Conservation (phyloP, 2,113 vertebrate genomes). For the Actenoides lindsayi region DNA sequence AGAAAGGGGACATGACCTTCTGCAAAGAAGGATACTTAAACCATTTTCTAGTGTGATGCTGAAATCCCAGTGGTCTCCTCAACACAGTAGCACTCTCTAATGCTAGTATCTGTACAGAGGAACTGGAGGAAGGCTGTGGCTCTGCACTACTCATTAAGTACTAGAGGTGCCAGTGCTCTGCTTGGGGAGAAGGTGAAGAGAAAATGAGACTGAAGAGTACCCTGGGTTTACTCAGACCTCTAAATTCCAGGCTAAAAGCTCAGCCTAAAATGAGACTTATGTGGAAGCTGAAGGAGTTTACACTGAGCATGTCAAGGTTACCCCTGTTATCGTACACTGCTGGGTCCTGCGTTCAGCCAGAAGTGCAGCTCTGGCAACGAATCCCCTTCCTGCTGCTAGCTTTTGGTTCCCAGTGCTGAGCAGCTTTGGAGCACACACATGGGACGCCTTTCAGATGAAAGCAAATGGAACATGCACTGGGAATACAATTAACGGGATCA, state of each 20-base stretch:
- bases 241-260: neutral
- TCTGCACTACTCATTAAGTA: neutral
- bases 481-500: neutral
- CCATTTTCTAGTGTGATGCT: neutral
- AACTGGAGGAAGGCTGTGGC: neutral
- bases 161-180: neutral
- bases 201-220: neutral
- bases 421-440: neutral
- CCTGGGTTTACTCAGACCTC: neutral
- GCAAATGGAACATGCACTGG: neutral
- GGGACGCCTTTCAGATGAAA: neutral
- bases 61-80: neutral
- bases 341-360: neutral
- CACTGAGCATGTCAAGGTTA: neutral
- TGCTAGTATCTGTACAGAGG: neutral
- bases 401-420: neutral
- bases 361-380: neutral
- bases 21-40: neutral
- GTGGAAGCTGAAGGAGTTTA: neutral
- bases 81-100: neutral
- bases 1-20: neutral
- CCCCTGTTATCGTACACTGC: neutral
- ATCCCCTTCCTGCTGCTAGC: accelerated
- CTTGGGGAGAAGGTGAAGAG: neutral
- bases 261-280: neutral